Conservation (phyloP, 2,888 invertebrate genomes). For the Miltochrista miniata region DNA sequence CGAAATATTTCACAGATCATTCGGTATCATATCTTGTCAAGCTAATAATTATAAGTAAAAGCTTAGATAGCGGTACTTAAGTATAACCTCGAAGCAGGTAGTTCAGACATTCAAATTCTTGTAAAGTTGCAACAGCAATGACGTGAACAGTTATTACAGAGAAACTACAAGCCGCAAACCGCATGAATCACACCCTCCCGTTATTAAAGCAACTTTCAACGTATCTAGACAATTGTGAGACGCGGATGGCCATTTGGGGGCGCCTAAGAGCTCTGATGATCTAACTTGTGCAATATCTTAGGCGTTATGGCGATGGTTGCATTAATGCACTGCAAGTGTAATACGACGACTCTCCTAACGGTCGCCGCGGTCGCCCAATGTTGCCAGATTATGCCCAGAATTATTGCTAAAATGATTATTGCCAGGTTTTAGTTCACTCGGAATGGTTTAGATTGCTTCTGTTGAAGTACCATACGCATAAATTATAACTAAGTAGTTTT, state of each 20-base stretch:
- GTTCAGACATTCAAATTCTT: neutral
- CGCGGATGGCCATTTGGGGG: constrained; percentile 51
- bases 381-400: constrained; percentile 36
- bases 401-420: constrained; percentile 39
- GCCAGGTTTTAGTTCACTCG: constrained; percentile 20
- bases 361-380: constrained; percentile 31
- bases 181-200: constrained; percentile 57
- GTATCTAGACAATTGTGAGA: constrained; percentile 47
- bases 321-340: constrained; percentile 56
- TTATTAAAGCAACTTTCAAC: constrained; percentile 56
- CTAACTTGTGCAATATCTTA: constrained; percentile 72
- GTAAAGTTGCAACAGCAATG: neutral
- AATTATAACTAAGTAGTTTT: neutral
- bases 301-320: constrained; percentile 63
- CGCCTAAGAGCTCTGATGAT: constrained; percentile 62
- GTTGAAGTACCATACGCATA: neutral
- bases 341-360: constrained; percentile 32
- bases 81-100: neutral
- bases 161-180: constrained; percentile 38
- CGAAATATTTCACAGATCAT: too few relatives aligned
- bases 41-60: too few relatives aligned
- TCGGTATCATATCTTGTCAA: too few relatives aligned
- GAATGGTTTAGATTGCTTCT: constrained; percentile 20
- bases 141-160: neutral
- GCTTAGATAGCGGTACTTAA: too few relatives aligned